Percentiles rank a stretch among this genome's conserved stretches.
Conservation (phyloP, 1,140 invertebrate species). For the Leptopilina boulardi region DNA sequence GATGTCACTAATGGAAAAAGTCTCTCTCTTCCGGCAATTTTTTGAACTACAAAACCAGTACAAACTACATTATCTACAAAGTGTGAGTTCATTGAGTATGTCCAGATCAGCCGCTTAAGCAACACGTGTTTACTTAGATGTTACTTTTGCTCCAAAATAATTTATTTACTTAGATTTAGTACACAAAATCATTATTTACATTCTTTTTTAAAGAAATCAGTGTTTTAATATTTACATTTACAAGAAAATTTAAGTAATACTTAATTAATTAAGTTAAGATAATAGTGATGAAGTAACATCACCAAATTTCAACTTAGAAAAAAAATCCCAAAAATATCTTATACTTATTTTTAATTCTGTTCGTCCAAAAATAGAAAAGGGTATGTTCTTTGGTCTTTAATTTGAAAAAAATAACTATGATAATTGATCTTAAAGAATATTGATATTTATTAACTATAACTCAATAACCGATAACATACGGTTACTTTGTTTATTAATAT, state of each 20-base stretch:
- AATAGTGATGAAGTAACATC: background rate
- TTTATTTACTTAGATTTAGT: background rate
- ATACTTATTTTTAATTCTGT: background rate
- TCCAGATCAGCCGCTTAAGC: background rate
- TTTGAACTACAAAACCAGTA: background rate
- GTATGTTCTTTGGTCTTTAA: background rate
- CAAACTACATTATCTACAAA: background rate
- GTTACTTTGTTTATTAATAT: background rate
- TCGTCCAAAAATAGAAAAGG: background rate
- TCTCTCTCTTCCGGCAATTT: background rate
- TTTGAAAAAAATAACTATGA: background rate
- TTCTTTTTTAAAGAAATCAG: background rate
- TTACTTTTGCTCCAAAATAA: background rate
- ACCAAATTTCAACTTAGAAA: background rate
- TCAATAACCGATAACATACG: background rate
- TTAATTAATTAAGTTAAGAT: background rate
- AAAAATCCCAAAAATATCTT: constrained; percentile 1
- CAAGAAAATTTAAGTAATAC: background rate
- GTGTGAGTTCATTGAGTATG: background rate
- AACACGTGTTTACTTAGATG: constrained; percentile 2
- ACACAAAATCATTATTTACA: background rate
- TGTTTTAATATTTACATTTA: background rate
- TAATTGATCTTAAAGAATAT: background rate
- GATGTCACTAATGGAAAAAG: background rate
- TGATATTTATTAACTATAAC: background rate